A percentile compares a stretch with the other conserved stretches of the same genome.
These are phyloP conservation scores for Rambutsinella grinnellia DNA, from an alignment of 2,888 invertebrate genomes.

Conservation along the genomic window DNA sequence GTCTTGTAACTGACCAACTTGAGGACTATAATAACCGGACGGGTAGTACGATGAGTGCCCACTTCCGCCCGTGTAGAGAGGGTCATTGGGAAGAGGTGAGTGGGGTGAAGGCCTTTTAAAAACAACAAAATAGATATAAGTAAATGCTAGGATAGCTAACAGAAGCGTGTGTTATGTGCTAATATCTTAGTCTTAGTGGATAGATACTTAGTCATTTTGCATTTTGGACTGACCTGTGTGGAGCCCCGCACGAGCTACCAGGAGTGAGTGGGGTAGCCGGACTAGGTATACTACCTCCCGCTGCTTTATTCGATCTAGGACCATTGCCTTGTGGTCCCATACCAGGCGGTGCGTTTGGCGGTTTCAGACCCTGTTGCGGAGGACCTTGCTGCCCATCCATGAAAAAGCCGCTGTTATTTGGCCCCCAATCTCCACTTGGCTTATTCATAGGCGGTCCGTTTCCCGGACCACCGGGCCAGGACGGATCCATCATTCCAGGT, in stretches of 20 bases:
- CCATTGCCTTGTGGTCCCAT: slow-evolving; percentile 64
- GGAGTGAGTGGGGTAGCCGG: slow-evolving; percentile 66
- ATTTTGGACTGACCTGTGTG: slow-evolving; percentile 64
- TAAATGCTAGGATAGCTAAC: no score
- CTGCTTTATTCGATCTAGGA: slow-evolving; percentile 61
- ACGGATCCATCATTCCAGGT: slow-evolving; percentile 62
- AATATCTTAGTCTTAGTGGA: no score
- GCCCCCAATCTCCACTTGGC: slow-evolving; percentile 62
- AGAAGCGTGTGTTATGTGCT: no score
- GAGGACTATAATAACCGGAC: slow-evolving; percentile 65
- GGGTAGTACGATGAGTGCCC: slow-evolving; percentile 64
- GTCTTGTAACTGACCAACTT: slow-evolving; percentile 62
- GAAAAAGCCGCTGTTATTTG: slow-evolving; percentile 56
- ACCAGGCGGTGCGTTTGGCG: slow-evolving; percentile 53
- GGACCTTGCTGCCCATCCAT: slow-evolving; percentile 58
- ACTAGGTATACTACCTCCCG: slow-evolving; percentile 67
- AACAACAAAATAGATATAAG: neutral
- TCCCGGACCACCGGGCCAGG: slow-evolving; percentile 64
- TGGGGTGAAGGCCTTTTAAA: slow-evolving; percentile 65
- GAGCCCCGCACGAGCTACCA: slow-evolving; percentile 65
- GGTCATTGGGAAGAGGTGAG: slow-evolving; percentile 64
- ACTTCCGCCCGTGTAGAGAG: slow-evolving; percentile 62
- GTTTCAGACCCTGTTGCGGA: slow-evolving; percentile 50
- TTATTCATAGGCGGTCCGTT: slow-evolving; percentile 59
- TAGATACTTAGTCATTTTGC: no score